phyloP scores from a whole-genome alignment of 2,888 invertebrate genomes.

The Dusona sp. region DNA sequence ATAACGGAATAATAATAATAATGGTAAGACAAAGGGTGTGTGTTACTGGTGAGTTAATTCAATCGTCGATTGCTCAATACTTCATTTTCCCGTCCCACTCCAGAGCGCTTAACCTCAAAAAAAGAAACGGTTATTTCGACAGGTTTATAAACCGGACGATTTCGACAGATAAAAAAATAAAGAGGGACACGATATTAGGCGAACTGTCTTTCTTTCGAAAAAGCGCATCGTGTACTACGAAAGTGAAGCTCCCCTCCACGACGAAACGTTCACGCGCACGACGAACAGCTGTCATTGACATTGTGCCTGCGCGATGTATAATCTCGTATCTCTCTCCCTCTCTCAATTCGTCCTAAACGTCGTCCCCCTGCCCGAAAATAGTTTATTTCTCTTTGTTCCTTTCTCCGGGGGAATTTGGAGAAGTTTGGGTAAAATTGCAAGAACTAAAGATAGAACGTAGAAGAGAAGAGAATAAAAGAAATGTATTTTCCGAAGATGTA shows the following conservation, averaged over 20 bases:
- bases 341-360: slow-evolving; percentile 25
- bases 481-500: not conserved
- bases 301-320: slow-evolving; percentile 70
- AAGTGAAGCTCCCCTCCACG: not conserved
- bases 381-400: slow-evolving; percentile 59
- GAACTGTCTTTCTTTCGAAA: slow-evolving; percentile 6
- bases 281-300: slow-evolving; percentile 82
- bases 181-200: not conserved
- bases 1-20: slow-evolving; percentile 35
- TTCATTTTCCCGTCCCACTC: slow-evolving; percentile 20
- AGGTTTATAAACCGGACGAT: not conserved
- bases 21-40: slow-evolving; percentile 58
- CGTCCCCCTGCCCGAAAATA: not conserved
- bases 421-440: slow-evolving; percentile 3
- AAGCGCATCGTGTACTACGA: slow-evolving; percentile 28
- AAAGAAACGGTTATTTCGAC: not conserved
- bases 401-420: slow-evolving; percentile 18
- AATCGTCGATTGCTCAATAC: slow-evolving; percentile 51
- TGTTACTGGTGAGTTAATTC: slow-evolving; percentile 47
- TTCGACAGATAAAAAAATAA: not conserved
- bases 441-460: slow-evolving; percentile 60
- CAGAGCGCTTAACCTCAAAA: not conserved
- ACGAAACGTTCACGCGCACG: slow-evolving; percentile 55
- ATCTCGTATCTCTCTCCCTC: slow-evolving; percentile 29
- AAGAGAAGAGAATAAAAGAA: not conserved